A percentile compares a stretch with the other conserved stretches of the same genome.
Evolutionary conservation across 2,888 invertebrate species (phyloP).

Genomic region (Heliconius hortense): DNA sequence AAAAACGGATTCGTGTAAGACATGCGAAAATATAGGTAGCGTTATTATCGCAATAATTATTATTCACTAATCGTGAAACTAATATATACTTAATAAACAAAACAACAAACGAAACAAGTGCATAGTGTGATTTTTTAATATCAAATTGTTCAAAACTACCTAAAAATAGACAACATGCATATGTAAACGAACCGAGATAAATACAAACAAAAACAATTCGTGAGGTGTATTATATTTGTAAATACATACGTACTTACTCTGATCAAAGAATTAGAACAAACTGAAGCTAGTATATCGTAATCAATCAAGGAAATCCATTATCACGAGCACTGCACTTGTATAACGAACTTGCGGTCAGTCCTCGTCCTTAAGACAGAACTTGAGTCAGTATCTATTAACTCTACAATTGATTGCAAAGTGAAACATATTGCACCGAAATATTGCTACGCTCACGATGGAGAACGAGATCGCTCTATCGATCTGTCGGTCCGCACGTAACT

Average conservation of each 20-base stretch:
- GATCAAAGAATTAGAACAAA: slow-evolving; percentile 56
- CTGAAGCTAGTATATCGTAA: slow-evolving; percentile 55
- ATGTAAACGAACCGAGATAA: slow-evolving; percentile 12
- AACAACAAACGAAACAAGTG: neutral
- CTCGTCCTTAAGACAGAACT: slow-evolving; percentile 42
- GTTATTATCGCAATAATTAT: neutral
- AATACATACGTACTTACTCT: slow-evolving; percentile 52
- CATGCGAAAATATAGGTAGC: slow-evolving; percentile 34
- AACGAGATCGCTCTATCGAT: slow-evolving; percentile 44
- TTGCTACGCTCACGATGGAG: slow-evolving; percentile 54
- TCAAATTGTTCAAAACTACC: neutral
- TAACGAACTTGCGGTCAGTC: slow-evolving; percentile 45
- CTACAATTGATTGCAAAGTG: slow-evolving; percentile 57
- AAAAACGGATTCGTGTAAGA: slow-evolving; percentile 24
- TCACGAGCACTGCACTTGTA: slow-evolving; percentile 61
- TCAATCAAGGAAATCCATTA: slow-evolving; percentile 67
- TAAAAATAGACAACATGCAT: slow-evolving; percentile 1
- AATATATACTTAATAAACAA: slow-evolving; percentile 2
- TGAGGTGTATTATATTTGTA: slow-evolving; percentile 36
- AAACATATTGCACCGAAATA: slow-evolving; percentile 68
- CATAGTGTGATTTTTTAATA: neutral
- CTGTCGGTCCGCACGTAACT: slow-evolving; percentile 39
- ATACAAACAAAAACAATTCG: slow-evolving; percentile 37
- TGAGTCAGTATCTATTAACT: slow-evolving; percentile 40
- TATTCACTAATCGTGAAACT: slow-evolving; percentile 1